Evolutionary conservation across 64 coral and sea anemone genomes (phyloP), one percentile per base, ranked within the genome.

Genomic region (Dendronephthya gigantea): DNA sequence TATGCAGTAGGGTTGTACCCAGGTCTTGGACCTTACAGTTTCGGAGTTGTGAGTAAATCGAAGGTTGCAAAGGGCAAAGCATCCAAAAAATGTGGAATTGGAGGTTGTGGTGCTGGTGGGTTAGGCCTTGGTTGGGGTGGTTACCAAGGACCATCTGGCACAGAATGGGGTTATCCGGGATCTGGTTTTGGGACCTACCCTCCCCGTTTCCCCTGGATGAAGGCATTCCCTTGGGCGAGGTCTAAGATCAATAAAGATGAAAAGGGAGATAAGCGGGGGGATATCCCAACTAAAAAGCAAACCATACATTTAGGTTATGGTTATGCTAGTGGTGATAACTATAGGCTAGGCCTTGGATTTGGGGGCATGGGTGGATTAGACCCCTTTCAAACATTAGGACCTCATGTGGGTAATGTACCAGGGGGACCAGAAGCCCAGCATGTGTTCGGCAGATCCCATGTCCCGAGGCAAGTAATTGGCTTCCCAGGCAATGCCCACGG

Each of bases 331-430:
- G 95, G 88, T 8, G 92, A 92, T 16, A 92, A 91, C 36, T 93
- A 90, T 25, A 83, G 95, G 40, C 87, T 98, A 38, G 95, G 95
- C 14, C 93, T 93, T 51, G 95, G 95, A 6, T 85, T 92, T 31
- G 95, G 95, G 40, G 95, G 95, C 32, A 86, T 82, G 58, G 91
- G 88, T 19, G 88, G 88, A 34, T 29, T 79, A 34, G 72, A 79
- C 32, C 72, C 72, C 30, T 79, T 79, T 33, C 72, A 79, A 79
- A 35, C 72, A 19, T 29, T 79, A 39, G 72, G 72, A 12, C 22
- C 30, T 15, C 72, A 79, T 29, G 2, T 8, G 1, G 8, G 72
- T 29, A 39, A 33, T 15, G 29, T 4, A 29, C 72, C 72, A 33
- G 31, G 72, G 10, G 32, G 1, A 15, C 72, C 72, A 10, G 72